Base-by-base conservation (phyloP, 2,888 invertebrate species). In the Ephialtes manifestator region DNA sequence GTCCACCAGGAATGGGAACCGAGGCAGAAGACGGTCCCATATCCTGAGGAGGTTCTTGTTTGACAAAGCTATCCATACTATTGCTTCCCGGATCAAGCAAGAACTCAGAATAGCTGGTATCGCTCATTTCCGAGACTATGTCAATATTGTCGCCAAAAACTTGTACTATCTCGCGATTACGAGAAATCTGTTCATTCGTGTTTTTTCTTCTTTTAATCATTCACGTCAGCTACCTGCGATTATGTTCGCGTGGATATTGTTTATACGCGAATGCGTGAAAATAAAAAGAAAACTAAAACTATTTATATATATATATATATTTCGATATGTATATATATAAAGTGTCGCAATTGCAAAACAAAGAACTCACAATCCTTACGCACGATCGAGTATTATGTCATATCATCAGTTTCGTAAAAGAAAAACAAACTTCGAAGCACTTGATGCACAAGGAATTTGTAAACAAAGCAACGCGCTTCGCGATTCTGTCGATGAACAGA, bases 1-100 rank as follows among this genome's bases (percentile, higher is more conserved):
- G 93, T n/a, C 93, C 91, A 2, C 94, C 93, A 0, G 93, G 94
- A 51, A 94, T 94, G 5, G 94, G 94, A 15, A 94, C 93, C 0
- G 94, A 94, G 0, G 93, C 94, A 3, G 93, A 92, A 0, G 93
- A 90, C n/a, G 92, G 89, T 39, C 90, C 90, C 88, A 93, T 91
- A 46, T 93, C 93, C 35, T 86, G 86, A 4, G 79, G n/a, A 0
- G 91, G 89, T 78, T 94, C 94, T 75, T 93, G 92, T 63, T 93
- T 94, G 10, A 93, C 88, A 67, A 90, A 48, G 60, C 86, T 86
- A 58, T 92, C 93, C 89, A 93, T 90, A 18, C 88, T 87, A 70
- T 85, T 90, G 75, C 83, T 85, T 78, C 88, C 89, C 10, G 89
- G 60, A 13, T 92, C 90, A 5, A 91, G 82, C 39, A 93, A 86